A percentile compares a stretch with the other conserved stretches of the same genome.
These are phyloP conservation scores for Cephus rjabovi DNA, from an alignment of 2,888 invertebrate genomes.

Conservation along the genomic window DNA sequence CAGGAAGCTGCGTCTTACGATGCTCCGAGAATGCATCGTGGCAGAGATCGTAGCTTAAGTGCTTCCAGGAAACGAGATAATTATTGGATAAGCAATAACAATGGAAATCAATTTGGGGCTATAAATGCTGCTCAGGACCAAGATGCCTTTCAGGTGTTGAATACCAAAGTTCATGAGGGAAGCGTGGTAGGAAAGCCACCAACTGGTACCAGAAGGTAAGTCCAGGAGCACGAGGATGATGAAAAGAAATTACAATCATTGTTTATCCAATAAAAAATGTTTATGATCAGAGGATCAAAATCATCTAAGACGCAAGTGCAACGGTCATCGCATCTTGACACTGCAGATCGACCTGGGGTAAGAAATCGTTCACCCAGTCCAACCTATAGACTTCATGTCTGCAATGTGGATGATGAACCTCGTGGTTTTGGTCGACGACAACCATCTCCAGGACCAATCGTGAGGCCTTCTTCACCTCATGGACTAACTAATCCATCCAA, in stretches of 20 bases:
- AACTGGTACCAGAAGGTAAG: slow-evolving; percentile 49
- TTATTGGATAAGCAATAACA: slow-evolving; percentile 54
- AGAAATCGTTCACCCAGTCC: slow-evolving; percentile 65
- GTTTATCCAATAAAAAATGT: neutral
- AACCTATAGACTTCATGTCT: slow-evolving; percentile 62
- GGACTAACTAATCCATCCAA: slow-evolving; percentile 14
- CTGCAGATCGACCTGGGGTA: slow-evolving; percentile 31
- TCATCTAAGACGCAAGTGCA: slow-evolving; percentile 35
- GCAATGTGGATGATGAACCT: slow-evolving; percentile 60
- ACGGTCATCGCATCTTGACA: slow-evolving; percentile 41
- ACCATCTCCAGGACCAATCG: slow-evolving; percentile 33
- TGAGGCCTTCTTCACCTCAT: neutral
- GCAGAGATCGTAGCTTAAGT: slow-evolving; percentile 50
- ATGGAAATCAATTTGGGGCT: slow-evolving; percentile 48
- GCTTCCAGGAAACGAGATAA: slow-evolving; percentile 48
- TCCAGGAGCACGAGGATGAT: neutral
- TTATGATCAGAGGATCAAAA: slow-evolving; percentile 29
- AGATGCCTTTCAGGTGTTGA: slow-evolving; percentile 57
- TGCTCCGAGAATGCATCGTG: slow-evolving; percentile 41
- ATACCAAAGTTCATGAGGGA: slow-evolving; percentile 55
- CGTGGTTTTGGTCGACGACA: slow-evolving; percentile 45
- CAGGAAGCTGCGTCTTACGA: slow-evolving; percentile 21
- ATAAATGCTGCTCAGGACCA: slow-evolving; percentile 51
- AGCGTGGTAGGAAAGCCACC: slow-evolving; percentile 56
- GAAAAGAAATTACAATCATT: neutral